These are phyloP conservation scores for Zelleria hepariella DNA, from an alignment of 2,888 invertebrate genomes.

Conservation along the genomic window DNA sequence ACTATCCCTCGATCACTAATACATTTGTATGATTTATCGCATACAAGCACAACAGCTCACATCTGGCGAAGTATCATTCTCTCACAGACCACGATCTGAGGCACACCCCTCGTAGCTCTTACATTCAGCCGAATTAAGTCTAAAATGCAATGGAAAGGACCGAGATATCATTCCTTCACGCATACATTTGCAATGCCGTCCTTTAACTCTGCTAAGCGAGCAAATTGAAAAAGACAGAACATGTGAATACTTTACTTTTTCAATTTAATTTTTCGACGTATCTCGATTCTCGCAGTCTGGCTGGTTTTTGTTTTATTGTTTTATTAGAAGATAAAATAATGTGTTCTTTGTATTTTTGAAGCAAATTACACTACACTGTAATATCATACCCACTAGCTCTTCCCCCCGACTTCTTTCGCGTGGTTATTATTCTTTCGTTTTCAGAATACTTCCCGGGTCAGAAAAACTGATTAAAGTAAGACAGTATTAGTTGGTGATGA, in stretches of 20 bases:
- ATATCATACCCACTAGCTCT: too few species aligned
- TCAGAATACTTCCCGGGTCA: too few species aligned
- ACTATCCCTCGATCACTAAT: conserved; percentile 49
- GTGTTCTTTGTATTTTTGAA: neutral
- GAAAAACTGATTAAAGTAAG: too few species aligned
- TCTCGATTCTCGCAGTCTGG: neutral
- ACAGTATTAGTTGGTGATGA: too few species aligned
- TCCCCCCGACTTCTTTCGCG: too few species aligned
- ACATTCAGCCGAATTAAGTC: neutral
- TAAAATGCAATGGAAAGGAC: conserved; percentile 6
- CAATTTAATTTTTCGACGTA: neutral
- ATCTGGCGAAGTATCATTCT: conserved; percentile 54
- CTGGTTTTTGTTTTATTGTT: neutral
- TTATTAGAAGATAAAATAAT: too few species aligned
- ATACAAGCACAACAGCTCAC: conserved; percentile 58
- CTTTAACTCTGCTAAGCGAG: conserved; percentile 3
- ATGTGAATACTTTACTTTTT: conserved; percentile 1
- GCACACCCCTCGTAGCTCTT: neutral
- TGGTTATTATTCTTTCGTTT: too few species aligned
- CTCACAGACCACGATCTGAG: conserved; percentile 16
- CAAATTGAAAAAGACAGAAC: conserved; percentile 7
- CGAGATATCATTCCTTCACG: conserved; percentile 46
- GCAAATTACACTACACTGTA: too few species aligned
- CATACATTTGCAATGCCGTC: conserved; percentile 25
- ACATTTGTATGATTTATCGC: conserved; percentile 69